Conservation (phyloP, 2,888 invertebrate species). For the Idaea aversata region DNA sequence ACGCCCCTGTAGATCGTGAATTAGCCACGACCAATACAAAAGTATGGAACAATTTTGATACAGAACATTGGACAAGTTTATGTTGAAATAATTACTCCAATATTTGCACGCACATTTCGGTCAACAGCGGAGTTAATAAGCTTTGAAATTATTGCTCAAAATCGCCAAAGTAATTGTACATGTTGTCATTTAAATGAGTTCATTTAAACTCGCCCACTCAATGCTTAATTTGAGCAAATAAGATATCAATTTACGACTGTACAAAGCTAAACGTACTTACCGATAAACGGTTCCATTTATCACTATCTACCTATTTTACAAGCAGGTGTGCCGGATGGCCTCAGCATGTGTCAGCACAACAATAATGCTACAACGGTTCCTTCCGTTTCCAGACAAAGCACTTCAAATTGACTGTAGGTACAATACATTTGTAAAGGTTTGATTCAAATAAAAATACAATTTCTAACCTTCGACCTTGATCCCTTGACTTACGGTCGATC, state of each 20-base stretch:
- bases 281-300: slow-evolving; percentile 45
- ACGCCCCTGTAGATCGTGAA: neutral
- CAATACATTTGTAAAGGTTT: slow-evolving; percentile 19
- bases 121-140: neutral
- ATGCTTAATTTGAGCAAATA: too few relatives aligned
- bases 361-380: slow-evolving; percentile 49
- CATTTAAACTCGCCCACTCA: neutral
- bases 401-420: slow-evolving; percentile 30
- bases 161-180: neutral
- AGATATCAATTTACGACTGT: neutral
- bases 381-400: slow-evolving; percentile 45
- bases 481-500: slow-evolving; percentile 12
- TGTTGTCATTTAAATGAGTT: neutral
- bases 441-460: neutral
- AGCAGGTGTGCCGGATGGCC: slow-evolving; percentile 60
- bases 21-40: neutral
- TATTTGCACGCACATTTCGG: neutral
- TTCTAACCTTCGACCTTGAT: slow-evolving; percentile 7
- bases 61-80: neutral
- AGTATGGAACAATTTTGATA: neutral
- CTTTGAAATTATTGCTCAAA: neutral
- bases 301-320: slow-evolving; percentile 39
- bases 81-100: neutral
- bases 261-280: slow-evolving; percentile 36
- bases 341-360: slow-evolving; percentile 46